A percentile compares a stretch with the other conserved stretches of the same genome.
Evolutionary conservation across 2,113 vertebrate genomes (phyloP).

Genomic region (Nansenia antarctica): DNA sequence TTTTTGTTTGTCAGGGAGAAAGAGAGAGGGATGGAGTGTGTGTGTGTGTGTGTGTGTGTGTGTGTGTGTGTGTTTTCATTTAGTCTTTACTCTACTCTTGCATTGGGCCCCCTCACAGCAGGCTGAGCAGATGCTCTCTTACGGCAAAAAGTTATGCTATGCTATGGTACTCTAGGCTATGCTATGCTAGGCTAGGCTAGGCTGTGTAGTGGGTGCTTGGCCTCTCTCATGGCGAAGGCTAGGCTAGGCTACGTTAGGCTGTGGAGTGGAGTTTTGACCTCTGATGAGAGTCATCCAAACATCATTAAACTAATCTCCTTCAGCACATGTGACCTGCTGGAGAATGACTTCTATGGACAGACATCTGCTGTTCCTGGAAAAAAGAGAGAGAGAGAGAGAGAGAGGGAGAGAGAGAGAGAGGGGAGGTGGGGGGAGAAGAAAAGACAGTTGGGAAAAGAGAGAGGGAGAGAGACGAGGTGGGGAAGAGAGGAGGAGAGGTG

Average conservation of each 20-base stretch:
- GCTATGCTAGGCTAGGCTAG: not conserved
- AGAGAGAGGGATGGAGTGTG: too few species aligned
- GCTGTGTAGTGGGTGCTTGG: too few species aligned
- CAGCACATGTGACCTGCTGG: constrained; percentile 39
- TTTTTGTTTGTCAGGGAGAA: not conserved
- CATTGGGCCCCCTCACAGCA: not conserved
- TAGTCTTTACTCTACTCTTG: not conserved
- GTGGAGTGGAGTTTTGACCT: constrained; percentile 19
- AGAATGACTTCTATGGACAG: not conserved
- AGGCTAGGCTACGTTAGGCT: not conserved
- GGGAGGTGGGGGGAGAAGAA: not conserved
- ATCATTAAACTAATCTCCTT: constrained; percentile 44
- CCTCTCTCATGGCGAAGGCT: not conserved
- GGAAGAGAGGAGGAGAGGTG: too few species aligned
- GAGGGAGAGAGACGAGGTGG: not conserved
- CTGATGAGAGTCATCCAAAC: constrained; percentile 55
- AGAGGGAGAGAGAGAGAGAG: not conserved
- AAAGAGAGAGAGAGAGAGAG: not conserved
- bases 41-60: not conserved
- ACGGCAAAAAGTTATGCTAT: too few species aligned
- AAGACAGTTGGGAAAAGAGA: not conserved
- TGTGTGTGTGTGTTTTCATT: not conserved
- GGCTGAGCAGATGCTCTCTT: not conserved
- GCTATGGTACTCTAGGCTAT: too few species aligned
- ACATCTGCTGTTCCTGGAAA: not conserved